phyloP scores from a whole-genome alignment of 2,113 vertebrate species.

The Tachysurus vachellii region DNA sequence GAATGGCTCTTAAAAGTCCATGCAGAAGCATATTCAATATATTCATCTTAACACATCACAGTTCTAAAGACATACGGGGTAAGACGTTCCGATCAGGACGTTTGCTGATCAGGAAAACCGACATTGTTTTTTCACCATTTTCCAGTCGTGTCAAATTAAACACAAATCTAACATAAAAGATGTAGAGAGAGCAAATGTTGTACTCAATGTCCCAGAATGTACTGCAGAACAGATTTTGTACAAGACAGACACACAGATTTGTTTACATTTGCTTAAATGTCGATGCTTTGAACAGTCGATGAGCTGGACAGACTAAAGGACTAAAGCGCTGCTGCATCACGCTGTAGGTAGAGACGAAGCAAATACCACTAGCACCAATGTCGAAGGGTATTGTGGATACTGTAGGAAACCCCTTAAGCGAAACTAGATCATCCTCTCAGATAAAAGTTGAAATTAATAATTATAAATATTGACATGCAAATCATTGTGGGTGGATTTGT shows the following conservation, averaged over 20 bases:
- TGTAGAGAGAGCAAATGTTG: neutral
- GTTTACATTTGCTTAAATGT: neutral
- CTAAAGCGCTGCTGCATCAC: slow-evolving; percentile 3
- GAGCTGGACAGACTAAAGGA: neutral
- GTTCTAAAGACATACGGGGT: neutral
- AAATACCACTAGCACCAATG: too few species aligned
- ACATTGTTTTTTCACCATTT: neutral
- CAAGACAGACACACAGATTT: neutral
- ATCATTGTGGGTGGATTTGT: neutral
- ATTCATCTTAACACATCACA: too few species aligned
- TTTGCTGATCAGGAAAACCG: neutral
- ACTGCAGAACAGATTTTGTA: neutral
- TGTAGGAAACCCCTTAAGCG: neutral
- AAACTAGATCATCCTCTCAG: neutral
- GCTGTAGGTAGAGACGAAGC: neutral
- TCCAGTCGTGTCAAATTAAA: neutral
- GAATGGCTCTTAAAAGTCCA: neutral
- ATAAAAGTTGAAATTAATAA: neutral
- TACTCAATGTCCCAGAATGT: neutral
- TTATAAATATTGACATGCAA: neutral
- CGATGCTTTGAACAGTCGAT: neutral
- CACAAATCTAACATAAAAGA: neutral
- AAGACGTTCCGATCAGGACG: neutral
- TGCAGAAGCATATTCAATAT: too few species aligned
- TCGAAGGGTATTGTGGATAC: neutral